Conservation (phyloP, 2,113 vertebrate species). For the Corapipo altera region DNA sequence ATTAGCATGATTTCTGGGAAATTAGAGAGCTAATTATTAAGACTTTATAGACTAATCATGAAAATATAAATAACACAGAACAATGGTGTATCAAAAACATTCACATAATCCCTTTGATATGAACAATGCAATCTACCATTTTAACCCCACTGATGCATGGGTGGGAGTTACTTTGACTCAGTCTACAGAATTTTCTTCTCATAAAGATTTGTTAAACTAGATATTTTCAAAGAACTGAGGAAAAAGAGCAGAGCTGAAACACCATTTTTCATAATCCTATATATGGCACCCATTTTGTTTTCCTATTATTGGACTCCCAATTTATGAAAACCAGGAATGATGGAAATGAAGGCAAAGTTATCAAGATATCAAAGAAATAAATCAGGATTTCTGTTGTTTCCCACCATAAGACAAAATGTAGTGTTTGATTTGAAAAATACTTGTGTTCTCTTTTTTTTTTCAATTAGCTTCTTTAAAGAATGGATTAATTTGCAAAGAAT, state of each 20-base stretch:
- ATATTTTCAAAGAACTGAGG: neutral
- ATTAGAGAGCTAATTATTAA: slow-evolving; percentile 72
- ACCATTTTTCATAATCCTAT: neutral
- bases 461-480: neutral
- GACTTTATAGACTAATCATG: slow-evolving; percentile 63
- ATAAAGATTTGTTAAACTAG: neutral
- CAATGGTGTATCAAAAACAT: neutral
- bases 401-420: neutral
- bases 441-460: neutral
- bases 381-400: neutral
- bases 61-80: slow-evolving; percentile 66
- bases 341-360: neutral
- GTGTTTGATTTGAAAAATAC: neutral
- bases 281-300: neutral
- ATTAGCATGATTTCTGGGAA: slow-evolving; percentile 66
- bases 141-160: neutral
- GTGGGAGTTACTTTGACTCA: neutral
- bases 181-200: neutral
- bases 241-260: neutral
- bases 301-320: neutral
- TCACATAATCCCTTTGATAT: slow-evolving; percentile 6
- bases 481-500: neutral
- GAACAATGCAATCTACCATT: neutral
- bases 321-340: neutral
- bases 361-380: neutral